These are phyloP conservation scores for Atrichornis clamosus DNA, from an alignment of 2,113 vertebrate genomes.

Conservation along the genomic window DNA sequence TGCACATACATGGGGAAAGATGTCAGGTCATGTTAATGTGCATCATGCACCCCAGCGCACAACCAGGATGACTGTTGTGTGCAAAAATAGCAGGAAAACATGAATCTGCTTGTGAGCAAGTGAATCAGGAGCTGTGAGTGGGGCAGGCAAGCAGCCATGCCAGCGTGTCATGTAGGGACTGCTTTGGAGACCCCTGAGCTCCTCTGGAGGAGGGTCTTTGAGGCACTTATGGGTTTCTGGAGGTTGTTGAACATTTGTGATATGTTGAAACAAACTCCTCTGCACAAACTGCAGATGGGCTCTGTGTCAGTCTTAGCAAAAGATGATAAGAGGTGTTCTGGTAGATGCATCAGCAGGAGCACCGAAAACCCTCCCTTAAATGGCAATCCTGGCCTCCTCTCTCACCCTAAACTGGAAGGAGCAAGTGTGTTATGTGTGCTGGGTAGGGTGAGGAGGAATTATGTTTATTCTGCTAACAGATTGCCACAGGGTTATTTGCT, in stretches of 20 bases:
- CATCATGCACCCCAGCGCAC: neutral
- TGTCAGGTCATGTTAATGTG: neutral
- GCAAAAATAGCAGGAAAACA: slow-evolving; percentile 49
- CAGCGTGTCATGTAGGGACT: rapidly evolving
- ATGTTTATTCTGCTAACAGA: neutral
- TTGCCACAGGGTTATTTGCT: neutral
- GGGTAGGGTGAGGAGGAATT: neutral
- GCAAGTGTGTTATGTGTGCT: neutral
- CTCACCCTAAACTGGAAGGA: neutral
- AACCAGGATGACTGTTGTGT: neutral
- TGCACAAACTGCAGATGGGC: neutral
- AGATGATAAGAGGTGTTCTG: neutral
- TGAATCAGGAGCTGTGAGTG: neutral
- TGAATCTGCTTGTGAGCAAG: neutral
- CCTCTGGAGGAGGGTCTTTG: neutral
- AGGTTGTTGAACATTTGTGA: neutral
- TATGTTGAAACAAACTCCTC: neutral
- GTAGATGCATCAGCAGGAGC: neutral
- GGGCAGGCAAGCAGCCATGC: rapidly evolving
- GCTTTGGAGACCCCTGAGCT: neutral
- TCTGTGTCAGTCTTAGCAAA: neutral
- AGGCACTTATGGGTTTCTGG: neutral
- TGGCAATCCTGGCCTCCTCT: neutral
- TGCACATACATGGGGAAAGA: neutral
- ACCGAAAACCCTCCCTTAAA: neutral